Percentiles rank a stretch among this genome's conserved stretches.
phyloP scores from a whole-genome alignment of 2,888 invertebrate genomes.

The Argyra leucocephala region DNA sequence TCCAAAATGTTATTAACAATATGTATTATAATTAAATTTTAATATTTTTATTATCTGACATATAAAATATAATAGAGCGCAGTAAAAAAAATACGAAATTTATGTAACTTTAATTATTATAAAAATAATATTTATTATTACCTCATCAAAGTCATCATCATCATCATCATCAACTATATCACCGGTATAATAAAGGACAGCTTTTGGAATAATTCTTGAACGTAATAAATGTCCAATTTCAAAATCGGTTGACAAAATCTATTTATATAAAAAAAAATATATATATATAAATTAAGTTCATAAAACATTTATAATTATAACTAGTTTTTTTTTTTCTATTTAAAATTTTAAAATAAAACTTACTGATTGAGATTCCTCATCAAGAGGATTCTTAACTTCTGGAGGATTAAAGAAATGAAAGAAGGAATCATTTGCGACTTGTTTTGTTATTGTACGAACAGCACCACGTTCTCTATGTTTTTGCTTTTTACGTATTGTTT shows the following conservation, averaged over 20 bases:
- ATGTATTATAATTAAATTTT: no score
- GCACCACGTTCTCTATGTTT: conserved; percentile 94
- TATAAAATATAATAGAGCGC: conserved; percentile 12
- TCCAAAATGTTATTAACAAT: no score
- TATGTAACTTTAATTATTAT: conserved; percentile 54
- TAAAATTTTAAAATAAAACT: conserved; percentile 9
- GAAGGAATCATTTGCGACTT: conserved; percentile 94
- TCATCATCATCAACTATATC: conserved; percentile 73
- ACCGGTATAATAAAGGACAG: conserved; percentile 93
- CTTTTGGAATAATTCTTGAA: conserved; percentile 93
- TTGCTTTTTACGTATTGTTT: conserved; percentile 94
- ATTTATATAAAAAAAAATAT: neutral
- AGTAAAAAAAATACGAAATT: no score
- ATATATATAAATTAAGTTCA: neutral
- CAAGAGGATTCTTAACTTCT: conserved; percentile 66
- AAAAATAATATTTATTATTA: conserved; percentile 44
- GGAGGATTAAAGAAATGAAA: conserved; percentile 99
- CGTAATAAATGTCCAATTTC: conserved; percentile 98
- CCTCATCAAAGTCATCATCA: conserved; percentile 54
- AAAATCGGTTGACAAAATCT: conserved; percentile 82
- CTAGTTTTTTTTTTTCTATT: no score
- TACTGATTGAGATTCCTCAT: conserved; percentile 68
- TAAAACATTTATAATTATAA: neutral
- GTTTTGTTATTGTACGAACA: conserved; percentile 88
- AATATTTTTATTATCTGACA: no score